These are phyloP conservation scores for Hemibagrus wyckioides DNA, from an alignment of 2,113 vertebrate genomes.

Conservation along the genomic window DNA sequence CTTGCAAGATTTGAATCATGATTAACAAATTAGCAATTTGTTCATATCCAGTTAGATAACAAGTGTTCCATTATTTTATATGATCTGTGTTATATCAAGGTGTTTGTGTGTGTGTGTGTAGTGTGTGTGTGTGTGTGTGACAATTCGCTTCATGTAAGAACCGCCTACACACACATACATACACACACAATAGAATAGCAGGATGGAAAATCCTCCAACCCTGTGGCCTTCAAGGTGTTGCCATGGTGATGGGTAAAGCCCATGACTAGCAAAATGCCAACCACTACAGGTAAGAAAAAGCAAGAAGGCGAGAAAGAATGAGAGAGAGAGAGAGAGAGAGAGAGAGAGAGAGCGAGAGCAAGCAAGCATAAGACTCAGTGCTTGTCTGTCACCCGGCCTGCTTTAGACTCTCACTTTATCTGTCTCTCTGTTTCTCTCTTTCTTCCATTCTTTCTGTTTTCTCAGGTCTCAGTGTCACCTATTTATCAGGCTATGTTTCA, in stretches of 20 bases:
- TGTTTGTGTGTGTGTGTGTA: background rate
- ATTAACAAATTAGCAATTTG: background rate
- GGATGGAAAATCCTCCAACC: constrained; percentile 33
- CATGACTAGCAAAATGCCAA: constrained; percentile 43
- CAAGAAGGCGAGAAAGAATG: background rate
- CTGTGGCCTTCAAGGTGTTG: constrained; percentile 45
- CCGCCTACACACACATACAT: background rate
- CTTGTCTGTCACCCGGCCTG: background rate
- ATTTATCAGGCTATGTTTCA: background rate
- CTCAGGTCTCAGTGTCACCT: background rate
- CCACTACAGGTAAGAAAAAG: background rate
- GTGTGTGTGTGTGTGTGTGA: background rate
- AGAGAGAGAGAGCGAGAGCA: background rate
- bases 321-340: background rate
- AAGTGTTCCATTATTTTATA: background rate
- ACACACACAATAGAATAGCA: constrained; percentile 27
- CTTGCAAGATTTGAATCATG: background rate
- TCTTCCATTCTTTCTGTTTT: background rate
- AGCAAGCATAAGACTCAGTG: background rate
- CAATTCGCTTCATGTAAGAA: background rate
- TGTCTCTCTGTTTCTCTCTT: background rate
- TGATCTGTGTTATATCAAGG: background rate
- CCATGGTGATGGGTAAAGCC: constrained; percentile 50
- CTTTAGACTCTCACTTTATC: background rate
- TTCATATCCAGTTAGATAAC: background rate